Percentiles rank a stretch among this genome's conserved stretches.
Conservation (phyloP, 1,140 invertebrate species). For the Bursaphelenchus mucronatus region DNA sequence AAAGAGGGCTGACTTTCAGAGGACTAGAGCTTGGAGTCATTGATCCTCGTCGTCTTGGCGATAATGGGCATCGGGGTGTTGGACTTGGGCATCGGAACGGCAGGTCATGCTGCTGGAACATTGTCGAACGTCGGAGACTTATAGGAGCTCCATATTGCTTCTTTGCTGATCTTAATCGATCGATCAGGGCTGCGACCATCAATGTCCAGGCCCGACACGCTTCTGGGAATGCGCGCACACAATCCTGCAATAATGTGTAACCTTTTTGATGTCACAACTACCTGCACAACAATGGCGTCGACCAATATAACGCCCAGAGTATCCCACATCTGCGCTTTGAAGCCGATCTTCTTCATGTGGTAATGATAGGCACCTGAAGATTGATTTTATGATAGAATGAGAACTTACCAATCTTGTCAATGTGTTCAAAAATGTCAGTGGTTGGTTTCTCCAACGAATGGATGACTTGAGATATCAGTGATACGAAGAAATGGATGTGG, state of each 20-base stretch:
- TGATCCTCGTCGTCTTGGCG: no score
- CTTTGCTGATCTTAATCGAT: constrained; percentile 50
- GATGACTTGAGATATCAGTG: constrained; percentile 48
- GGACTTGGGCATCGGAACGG: no score
- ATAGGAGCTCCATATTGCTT: constrained; percentile 28
- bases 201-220: constrained; percentile 52
- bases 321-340: constrained; percentile 49
- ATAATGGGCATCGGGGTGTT: no score
- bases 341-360: constrained; percentile 45
- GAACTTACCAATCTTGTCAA: constrained; percentile 49
- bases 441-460: constrained; percentile 45
- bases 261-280: neutral
- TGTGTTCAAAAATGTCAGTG: constrained; percentile 51
- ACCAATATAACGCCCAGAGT: constrained; percentile 42
- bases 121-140: constrained; percentile 7
- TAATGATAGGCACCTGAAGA: constrained; percentile 49
- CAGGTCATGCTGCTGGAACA: no score
- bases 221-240: constrained; percentile 48
- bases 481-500: constrained; percentile 58
- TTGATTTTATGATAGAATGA: constrained; percentile 12
- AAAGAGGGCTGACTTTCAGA: no score
- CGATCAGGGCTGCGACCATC: constrained; percentile 50
- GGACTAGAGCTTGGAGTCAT: no score
- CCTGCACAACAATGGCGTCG: neutral
- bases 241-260: constrained; percentile 18